phyloP scores from a whole-genome alignment of 2,797 vertebrate species.

The Leptatherina wallacei region DNA sequence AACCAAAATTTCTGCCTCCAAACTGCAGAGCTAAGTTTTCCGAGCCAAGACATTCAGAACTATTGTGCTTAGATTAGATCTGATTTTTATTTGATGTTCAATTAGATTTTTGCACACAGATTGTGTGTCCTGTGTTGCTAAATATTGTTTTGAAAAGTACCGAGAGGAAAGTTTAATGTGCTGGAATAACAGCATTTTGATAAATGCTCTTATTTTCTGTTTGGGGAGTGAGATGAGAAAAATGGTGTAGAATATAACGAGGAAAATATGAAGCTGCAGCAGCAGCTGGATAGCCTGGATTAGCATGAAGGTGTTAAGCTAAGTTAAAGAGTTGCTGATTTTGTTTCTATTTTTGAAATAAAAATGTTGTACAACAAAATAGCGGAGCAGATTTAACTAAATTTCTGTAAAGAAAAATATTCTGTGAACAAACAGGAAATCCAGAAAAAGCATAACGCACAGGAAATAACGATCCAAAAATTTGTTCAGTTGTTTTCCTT shows the following conservation, averaged over 20 bases:
- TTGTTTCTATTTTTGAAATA: no score
- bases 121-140: background rate
- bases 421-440: background rate
- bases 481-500: no score
- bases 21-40: background rate
- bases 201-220: background rate
- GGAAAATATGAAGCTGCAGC: no score
- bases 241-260: no score
- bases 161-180: background rate
- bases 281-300: background rate
- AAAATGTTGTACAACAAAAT: no score
- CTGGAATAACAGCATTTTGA: conserved; percentile 1
- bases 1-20: background rate
- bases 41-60: background rate
- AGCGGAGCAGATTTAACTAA: no score
- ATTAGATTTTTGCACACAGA: background rate
- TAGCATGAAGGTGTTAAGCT: background rate
- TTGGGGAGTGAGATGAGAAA: no score
- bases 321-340: no score
- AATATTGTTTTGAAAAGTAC: background rate
- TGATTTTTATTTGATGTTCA: background rate
- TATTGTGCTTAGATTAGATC: no score
- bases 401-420: no score
- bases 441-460: background rate
- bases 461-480: background rate